These are phyloP conservation scores for Premnoplex brunnescens DNA, from an alignment of 2,797 vertebrate species.

Conservation along the genomic window DNA sequence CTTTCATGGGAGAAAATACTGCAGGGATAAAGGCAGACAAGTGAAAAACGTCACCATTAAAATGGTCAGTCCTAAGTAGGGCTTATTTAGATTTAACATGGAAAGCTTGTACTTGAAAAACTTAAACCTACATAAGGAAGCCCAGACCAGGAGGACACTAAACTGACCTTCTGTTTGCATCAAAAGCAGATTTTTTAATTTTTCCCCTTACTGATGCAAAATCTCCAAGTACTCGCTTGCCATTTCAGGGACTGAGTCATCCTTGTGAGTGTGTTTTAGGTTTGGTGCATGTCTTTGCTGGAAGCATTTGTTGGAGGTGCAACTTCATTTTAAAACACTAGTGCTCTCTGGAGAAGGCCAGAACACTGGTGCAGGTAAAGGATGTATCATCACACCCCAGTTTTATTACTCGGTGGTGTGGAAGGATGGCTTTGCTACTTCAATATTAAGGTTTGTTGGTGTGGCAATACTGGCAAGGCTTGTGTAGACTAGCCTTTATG, in stretches of 20 bases:
- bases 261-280: background rate
- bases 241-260: conserved; percentile 14
- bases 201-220: background rate
- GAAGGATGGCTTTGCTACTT: background rate
- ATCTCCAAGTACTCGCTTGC: background rate
- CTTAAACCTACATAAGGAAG: background rate
- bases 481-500: background rate
- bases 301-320: background rate
- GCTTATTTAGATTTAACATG: background rate
- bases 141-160: background rate
- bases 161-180: background rate
- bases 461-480: background rate
- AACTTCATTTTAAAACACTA: background rate
- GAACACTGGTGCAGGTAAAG: background rate
- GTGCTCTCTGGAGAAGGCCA: background rate
- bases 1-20: background rate
- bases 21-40: background rate
- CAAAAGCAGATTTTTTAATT: background rate
- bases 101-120: background rate
- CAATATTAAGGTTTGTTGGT: background rate
- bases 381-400: background rate
- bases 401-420: background rate
- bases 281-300: background rate
- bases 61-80: background rate
- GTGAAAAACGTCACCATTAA: background rate